Base-by-base conservation (phyloP, 2,888 invertebrate species). In the Saturnia japonica region DNA sequence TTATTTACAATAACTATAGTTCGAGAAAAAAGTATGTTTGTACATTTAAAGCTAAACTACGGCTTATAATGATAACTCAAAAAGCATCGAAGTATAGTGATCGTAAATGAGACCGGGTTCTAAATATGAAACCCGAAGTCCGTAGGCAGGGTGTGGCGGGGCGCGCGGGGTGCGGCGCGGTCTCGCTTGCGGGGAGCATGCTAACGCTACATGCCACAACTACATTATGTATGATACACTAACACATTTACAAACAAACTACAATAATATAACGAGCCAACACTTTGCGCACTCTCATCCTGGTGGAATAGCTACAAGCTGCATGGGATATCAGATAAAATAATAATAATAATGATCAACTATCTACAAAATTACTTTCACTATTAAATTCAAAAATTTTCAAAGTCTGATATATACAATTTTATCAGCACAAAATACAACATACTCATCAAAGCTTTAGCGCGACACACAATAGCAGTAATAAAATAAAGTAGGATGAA, bases 191-290 rank as follows among this genome's bases (percentile, higher is more conserved):
- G 86, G 91, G 86, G 88, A 86, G 85, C 93, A 93, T 93, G 93
- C 93, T 84, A 90, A 88, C 91, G 91, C 93, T 85, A 86, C 93
- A 92, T 91, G 90, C 92, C 90, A 88, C 87, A 84, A 86, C 82
- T 90, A 80, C 85, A 88, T 85, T 86, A 40, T 51, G 11, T 86
- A 40, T 51, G 11, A 22, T 40, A 54, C 45, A 40, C 51, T 54
- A 45, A 34, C 83, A 80, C 68, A 82, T 82, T 83, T 82, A 84
- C 81, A 80, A 77, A 72, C 76, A 75, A 43, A 47, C 67, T 68
- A 47, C 45, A 68, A 22, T n/a, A 42, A 19, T 12, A 14, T 22
- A 67, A 47, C 67, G 47, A 47, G 67, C 47, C 16, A 74, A 68
- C 69, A 77, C 72, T 25, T 40, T 19, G 28, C 28, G 28, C 47